phyloP scores from a whole-genome alignment of 2,113 vertebrate species.

The Himantopus leucocephalus region DNA sequence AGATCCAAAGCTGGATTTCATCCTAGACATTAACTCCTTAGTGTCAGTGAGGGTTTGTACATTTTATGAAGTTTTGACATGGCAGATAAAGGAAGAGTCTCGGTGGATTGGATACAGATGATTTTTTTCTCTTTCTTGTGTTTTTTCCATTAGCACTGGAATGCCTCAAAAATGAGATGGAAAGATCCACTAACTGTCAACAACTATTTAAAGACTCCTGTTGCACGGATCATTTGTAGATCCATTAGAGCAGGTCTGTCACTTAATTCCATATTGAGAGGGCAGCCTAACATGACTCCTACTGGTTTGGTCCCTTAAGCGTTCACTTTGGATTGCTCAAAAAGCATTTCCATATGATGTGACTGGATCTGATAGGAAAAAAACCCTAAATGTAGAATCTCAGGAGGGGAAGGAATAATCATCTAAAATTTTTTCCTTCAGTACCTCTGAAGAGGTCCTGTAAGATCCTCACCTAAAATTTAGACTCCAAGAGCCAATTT shows the following conservation, averaged over 20 bases:
- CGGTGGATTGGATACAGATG: not conserved
- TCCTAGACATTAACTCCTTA: not conserved
- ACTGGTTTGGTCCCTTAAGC: not conserved
- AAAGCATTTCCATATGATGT: not conserved
- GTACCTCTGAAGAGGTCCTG: not conserved
- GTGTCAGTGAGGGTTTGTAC: not conserved
- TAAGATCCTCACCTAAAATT: not conserved
- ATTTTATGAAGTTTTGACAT: not conserved
- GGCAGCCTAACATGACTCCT: not conserved
- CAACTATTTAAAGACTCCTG: not conserved
- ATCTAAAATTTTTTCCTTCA: not conserved
- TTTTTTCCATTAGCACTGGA: slow-evolving; percentile 22
- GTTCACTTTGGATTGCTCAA: not conserved
- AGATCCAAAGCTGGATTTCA: not conserved
- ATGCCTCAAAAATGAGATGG: slow-evolving; percentile 6
- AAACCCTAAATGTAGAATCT: not conserved
- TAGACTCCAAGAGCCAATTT: not conserved
- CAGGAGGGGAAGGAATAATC: not conserved
- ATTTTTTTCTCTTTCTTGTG: not conserved
- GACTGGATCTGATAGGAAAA: not conserved
- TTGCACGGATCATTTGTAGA: not conserved
- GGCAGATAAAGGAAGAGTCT: not conserved
- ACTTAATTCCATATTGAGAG: not conserved
- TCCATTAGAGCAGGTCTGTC: not conserved
- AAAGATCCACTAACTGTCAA: slow-evolving; percentile 2